A percentile compares a stretch with the other conserved stretches of the same genome.
Conservation (phyloP, 2,113 vertebrate genomes). For the Ifrita kowaldi region DNA sequence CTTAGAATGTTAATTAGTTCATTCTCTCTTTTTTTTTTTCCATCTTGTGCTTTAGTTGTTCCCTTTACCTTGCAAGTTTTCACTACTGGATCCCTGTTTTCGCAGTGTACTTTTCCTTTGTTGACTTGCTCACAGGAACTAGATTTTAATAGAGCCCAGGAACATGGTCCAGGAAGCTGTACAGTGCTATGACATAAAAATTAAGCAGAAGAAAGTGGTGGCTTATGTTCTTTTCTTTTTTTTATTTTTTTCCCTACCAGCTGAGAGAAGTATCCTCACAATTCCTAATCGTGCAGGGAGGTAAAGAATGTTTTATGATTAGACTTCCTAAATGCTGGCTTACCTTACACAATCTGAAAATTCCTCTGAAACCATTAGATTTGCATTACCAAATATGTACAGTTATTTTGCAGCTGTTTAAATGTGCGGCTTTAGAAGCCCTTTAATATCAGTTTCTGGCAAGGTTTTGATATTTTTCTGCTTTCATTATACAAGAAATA, state of each 20-base stretch:
- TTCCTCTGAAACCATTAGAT: not conserved
- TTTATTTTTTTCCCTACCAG: not conserved
- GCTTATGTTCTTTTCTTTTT: not conserved
- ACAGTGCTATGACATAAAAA: not conserved
- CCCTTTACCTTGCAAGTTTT: not conserved
- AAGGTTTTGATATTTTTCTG: not conserved
- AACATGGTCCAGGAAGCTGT: not conserved
- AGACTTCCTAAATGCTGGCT: not conserved
- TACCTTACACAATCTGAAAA: not conserved
- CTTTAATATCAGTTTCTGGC: not conserved
- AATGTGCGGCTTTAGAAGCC: not conserved
- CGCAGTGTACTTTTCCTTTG: not conserved
- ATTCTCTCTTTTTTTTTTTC: not conserved
- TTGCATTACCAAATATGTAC: not conserved
- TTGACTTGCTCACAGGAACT: not conserved
- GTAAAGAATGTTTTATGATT: not conserved
- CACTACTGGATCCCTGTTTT: not conserved
- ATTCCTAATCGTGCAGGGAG: not conserved
- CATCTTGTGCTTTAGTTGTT: not conserved
- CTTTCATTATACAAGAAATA: constrained; percentile 9
- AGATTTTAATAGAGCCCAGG: not conserved
- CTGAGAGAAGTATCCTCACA: not conserved
- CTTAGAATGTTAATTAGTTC: not conserved
- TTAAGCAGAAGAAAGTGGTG: not conserved
- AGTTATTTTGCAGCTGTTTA: not conserved